phyloP scores from a whole-genome alignment of 1,140 invertebrate genomes.

The Chironomus striatipennis region DNA sequence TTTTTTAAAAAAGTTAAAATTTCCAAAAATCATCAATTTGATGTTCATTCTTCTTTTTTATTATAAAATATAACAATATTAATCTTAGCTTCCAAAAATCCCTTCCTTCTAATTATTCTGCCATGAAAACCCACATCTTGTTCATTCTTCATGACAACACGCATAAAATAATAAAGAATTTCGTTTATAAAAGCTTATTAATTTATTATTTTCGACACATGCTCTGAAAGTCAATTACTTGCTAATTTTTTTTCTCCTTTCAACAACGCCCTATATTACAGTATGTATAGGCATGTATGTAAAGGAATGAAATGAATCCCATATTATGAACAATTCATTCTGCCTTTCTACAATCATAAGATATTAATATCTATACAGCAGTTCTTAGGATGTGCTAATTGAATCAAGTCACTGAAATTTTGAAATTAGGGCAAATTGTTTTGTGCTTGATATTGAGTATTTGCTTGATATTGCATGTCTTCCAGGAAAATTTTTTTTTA shows the following conservation, averaged over 20 bases:
- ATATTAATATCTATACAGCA: neutral
- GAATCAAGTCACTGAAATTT: neutral
- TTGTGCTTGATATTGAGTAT: no score
- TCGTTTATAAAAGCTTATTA: neutral
- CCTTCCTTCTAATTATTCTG: no score
- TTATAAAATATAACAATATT: no score
- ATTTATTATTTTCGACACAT: neutral
- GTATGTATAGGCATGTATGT: neutral
- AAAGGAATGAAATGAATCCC: neutral
- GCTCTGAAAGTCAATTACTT: neutral
- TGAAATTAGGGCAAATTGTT: no score
- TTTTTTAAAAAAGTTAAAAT: no score
- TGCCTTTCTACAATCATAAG: neutral
- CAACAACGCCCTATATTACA: neutral
- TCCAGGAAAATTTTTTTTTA: no score
- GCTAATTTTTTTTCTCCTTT: neutral
- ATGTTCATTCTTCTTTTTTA: no score
- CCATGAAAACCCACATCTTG: no score
- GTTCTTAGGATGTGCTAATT: no score
- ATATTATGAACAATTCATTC: neutral
- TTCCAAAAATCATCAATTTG: no score
- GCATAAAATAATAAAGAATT: neutral
- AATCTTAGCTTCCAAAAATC: no score
- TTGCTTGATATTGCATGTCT: no score
- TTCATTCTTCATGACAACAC: neutral